These are phyloP conservation scores for Urosaurus nigricauda DNA, from an alignment of 2,797 vertebrate genomes.

Conservation along the genomic window DNA sequence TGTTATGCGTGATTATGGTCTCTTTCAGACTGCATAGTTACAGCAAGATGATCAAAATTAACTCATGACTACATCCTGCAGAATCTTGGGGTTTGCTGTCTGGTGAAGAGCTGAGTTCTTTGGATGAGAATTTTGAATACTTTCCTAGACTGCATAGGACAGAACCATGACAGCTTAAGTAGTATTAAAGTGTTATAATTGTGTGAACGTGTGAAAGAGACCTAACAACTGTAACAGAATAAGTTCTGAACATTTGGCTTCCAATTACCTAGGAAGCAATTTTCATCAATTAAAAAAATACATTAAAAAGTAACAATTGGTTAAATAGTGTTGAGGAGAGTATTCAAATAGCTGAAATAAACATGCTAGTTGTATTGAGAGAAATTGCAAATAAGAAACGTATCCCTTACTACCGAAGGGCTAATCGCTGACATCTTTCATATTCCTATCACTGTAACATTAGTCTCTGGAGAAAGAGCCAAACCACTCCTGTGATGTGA, in stretches of 20 bases:
- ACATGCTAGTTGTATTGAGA: background rate
- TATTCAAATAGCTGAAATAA: background rate
- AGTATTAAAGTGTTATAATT: no score
- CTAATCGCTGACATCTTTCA: background rate
- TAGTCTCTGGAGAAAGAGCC: background rate
- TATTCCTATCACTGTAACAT: background rate
- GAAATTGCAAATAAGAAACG: background rate
- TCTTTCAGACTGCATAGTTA: no score
- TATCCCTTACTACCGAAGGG: no score
- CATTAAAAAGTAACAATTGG: background rate
- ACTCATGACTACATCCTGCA: no score
- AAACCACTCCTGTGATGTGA: background rate
- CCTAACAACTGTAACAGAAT: background rate
- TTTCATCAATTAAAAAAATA: background rate
- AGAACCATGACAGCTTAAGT: no score
- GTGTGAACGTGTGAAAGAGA: no score
- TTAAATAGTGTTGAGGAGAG: background rate
- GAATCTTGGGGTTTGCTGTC: no score
- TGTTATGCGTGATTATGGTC: slow-evolving; percentile 21
- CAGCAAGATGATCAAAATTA: no score
- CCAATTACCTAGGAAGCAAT: background rate
- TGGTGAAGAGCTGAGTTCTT: no score
- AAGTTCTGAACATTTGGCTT: background rate
- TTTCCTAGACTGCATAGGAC: no score
- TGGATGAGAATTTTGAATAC: no score